Evolutionary conservation across 2,888 invertebrate genomes (phyloP).

Genomic region (Xestia c-nigrum): DNA sequence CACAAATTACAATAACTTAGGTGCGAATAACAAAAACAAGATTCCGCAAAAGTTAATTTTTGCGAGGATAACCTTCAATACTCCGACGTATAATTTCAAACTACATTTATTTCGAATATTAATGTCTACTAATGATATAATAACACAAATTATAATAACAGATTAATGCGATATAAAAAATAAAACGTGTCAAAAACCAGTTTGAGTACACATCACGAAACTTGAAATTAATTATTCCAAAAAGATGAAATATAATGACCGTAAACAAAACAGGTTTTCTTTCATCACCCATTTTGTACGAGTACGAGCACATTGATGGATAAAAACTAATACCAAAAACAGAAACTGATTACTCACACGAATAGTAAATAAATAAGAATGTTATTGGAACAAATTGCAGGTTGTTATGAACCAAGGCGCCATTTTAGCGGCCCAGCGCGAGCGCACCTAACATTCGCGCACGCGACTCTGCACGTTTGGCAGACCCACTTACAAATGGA

Average conservation of each 20-base stretch:
- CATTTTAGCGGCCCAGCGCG: constrained; percentile 40
- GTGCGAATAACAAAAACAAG: neutral
- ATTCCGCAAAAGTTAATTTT: neutral
- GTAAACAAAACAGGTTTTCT: constrained; percentile 35
- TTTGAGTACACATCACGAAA: constrained; percentile 34
- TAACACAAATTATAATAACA: constrained; percentile 32
- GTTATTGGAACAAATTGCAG: neutral
- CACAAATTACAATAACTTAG: neutral
- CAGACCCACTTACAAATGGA: constrained; percentile 53
- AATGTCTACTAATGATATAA: constrained; percentile 44
- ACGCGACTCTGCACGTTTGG: constrained; percentile 57
- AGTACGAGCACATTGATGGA: neutral
- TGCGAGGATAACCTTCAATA: neutral
- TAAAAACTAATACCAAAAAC: neutral
- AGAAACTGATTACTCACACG: constrained; percentile 4
- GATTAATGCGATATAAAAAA: constrained; percentile 35
- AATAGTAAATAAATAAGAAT: neutral
- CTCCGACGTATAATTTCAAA: constrained; percentile 13
- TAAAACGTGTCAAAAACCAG: constrained; percentile 36
- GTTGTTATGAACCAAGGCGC: neutral
- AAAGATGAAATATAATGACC: constrained; percentile 37
- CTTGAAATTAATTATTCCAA: constrained; percentile 50
- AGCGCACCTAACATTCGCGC: constrained; percentile 37
- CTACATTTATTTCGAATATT: constrained; percentile 18
- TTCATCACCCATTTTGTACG: constrained; percentile 16